Evolutionary conservation across 1,140 invertebrate genomes (phyloP).

Genomic region (Neuroterus valhalla): DNA sequence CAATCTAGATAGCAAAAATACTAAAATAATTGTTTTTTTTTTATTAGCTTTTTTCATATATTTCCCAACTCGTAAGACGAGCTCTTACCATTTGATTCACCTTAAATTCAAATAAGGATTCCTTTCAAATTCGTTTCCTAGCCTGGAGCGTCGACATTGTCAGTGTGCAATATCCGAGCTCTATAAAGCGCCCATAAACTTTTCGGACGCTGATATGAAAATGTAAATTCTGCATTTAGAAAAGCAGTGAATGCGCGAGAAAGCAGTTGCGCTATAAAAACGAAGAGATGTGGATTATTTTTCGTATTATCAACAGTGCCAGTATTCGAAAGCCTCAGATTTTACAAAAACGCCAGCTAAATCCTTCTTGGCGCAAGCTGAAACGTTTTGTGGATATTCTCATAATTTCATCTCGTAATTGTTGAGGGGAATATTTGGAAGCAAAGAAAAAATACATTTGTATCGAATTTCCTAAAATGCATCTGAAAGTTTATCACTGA

Average conservation of each 20-base stretch:
- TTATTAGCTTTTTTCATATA: too few species aligned
- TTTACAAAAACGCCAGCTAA: too few species aligned
- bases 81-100: conserved; percentile 23
- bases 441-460: too few species aligned
- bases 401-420: neutral
- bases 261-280: conserved; percentile 14
- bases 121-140: too few species aligned
- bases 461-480: too few species aligned
- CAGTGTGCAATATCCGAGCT: conserved; percentile 15
- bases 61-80: too few species aligned
- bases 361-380: neutral
- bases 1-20: too few species aligned
- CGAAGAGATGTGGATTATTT: conserved; percentile 12
- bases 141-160: too few species aligned
- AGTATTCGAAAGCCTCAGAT: too few species aligned
- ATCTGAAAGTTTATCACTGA: too few species aligned
- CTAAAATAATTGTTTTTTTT: too few species aligned
- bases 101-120: conserved; percentile 14
- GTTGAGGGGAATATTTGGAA: too few species aligned
- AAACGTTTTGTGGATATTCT: conserved; percentile 14
- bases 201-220: conserved; percentile 20
- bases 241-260: conserved; percentile 23
- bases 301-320: conserved; percentile 18
- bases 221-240: conserved; percentile 26
- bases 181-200: conserved; percentile 17